Percentiles rank a stretch among this genome's conserved stretches.
These are phyloP conservation scores for Haplochromis burtoni DNA, from an alignment of 2,113 vertebrate species.

Conservation along the genomic window DNA sequence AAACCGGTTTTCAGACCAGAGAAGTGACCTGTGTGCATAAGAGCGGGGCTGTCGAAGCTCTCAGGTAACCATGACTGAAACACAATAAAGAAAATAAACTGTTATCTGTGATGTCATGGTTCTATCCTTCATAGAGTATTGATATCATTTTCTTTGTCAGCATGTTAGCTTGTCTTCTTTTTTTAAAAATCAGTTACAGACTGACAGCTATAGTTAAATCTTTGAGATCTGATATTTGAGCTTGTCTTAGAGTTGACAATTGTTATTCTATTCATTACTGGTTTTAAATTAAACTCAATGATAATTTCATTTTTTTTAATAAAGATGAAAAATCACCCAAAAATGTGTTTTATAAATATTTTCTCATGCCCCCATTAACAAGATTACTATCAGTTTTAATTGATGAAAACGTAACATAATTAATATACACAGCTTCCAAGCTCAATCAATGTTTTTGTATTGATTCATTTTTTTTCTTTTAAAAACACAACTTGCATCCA, in stretches of 20 bases:
- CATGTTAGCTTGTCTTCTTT: not conserved
- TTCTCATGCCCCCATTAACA: not conserved
- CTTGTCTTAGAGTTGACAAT: not conserved
- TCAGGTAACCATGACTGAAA: slow-evolving; percentile 74
- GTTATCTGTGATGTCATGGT: not conserved
- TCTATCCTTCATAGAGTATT: not conserved
- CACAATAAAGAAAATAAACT: accelerated
- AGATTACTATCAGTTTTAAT: not conserved
- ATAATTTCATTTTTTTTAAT: not conserved
- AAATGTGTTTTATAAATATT: not conserved
- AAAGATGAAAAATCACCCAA: not conserved
- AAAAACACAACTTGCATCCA: not conserved
- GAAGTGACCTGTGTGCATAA: slow-evolving; percentile 84
- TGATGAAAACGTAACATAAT: not conserved
- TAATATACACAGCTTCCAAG: not conserved
- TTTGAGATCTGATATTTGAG: not conserved
- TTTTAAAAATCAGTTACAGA: not conserved
- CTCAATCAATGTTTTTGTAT: not conserved
- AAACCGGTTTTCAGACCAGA: slow-evolving; percentile 91
- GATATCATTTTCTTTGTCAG: not conserved
- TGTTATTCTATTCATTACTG: not conserved
- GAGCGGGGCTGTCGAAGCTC: slow-evolving; percentile 75
- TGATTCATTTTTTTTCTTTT: not conserved
- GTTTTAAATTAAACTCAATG: not conserved
- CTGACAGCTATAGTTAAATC: not conserved